Evolutionary conservation across 2,888 invertebrate species (phyloP).

Genomic region (Smittia aterrima): DNA sequence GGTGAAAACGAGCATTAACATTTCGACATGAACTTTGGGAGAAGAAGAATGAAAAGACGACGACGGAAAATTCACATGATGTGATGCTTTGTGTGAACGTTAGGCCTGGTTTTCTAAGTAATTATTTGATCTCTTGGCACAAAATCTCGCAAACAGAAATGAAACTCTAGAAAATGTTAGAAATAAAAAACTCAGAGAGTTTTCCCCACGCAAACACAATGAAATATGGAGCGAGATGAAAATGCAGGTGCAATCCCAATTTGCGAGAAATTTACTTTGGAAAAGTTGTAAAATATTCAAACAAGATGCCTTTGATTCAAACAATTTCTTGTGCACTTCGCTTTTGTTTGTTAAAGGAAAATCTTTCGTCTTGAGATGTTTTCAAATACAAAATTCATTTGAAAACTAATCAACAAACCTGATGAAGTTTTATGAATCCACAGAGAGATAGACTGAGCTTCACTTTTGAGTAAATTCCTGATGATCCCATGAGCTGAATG

Average conservation of each 20-base stretch:
- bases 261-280: constrained; percentile 6
- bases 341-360: too few relatives aligned
- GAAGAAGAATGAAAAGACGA: background rate
- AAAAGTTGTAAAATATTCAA: background rate
- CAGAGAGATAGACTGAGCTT: too few relatives aligned
- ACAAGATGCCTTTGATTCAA: background rate
- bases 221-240: background rate
- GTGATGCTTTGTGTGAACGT: background rate
- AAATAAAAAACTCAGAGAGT: background rate
- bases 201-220: background rate
- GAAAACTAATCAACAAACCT: too few relatives aligned
- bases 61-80: background rate
- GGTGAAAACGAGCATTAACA: background rate
- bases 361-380: too few relatives aligned
- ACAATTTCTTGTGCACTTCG: too few relatives aligned
- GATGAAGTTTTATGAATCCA: too few relatives aligned
- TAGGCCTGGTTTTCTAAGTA: background rate
- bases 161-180: background rate
- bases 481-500: too few relatives aligned
- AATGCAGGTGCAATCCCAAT: background rate
- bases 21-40: background rate
- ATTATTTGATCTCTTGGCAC: background rate
- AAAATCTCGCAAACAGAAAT: background rate
- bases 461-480: too few relatives aligned
- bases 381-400: too few relatives aligned